phyloP scores from a whole-genome alignment of 2,888 invertebrate species.

The Pseudeuparius sepicola region DNA sequence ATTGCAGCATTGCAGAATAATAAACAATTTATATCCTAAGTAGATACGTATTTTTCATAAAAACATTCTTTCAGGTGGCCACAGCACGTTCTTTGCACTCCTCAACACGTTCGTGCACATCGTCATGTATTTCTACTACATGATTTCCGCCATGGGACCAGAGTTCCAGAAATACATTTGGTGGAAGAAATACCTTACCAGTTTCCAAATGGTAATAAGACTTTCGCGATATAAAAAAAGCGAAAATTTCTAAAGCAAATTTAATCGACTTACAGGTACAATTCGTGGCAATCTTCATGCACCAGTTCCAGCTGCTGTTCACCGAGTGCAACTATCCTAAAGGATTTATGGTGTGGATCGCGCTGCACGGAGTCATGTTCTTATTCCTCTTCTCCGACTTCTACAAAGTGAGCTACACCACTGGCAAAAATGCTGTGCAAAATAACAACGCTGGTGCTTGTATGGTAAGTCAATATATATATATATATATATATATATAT shows the following conservation, averaged over 20 bases:
- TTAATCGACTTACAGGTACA: too few species aligned
- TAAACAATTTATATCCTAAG: too few species aligned
- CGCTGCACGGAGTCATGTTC: slow-evolving; percentile 88
- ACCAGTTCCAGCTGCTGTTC: slow-evolving; percentile 86
- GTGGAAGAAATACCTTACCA: slow-evolving; percentile 96
- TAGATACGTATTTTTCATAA: too few species aligned
- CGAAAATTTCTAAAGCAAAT: too few species aligned
- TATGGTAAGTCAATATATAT: slow-evolving; percentile 73
- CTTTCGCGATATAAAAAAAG: too few species aligned
- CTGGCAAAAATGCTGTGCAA: slow-evolving; percentile 33
- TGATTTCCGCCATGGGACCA: slow-evolving; percentile 90
- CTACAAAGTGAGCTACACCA: slow-evolving; percentile 73
- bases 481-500: too few species aligned
- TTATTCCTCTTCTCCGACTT: slow-evolving; percentile 90
- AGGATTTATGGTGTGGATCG: slow-evolving; percentile 89
- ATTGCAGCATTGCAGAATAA: too few species aligned
- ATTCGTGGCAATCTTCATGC: slow-evolving; percentile 83
- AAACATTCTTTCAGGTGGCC: slow-evolving; percentile 66
- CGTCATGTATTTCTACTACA: slow-evolving; percentile 96
- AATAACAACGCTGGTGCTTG: slow-evolving; percentile 45
- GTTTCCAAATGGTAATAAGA: slow-evolving; percentile 95
- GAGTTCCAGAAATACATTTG: slow-evolving; percentile 87
- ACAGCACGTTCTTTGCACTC: slow-evolving; percentile 92
- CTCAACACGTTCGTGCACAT: slow-evolving; percentile 93
- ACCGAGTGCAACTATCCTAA: slow-evolving; percentile 87